phyloP scores from a whole-genome alignment of 2,888 invertebrate species.

The Drosophila austrosaltans region DNA sequence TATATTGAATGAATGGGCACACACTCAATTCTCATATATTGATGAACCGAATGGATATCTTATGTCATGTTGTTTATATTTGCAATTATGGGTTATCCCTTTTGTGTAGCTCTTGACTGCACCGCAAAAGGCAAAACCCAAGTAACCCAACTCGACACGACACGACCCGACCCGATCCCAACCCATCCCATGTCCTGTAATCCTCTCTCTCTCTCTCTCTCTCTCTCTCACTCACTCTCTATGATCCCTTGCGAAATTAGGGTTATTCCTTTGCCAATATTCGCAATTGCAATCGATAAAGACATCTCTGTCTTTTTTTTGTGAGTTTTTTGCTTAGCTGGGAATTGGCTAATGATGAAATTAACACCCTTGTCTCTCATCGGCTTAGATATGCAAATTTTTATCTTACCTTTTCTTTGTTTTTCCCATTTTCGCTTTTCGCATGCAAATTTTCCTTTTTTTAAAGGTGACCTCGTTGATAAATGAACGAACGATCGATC shows the following conservation, averaged over 20 bases:
- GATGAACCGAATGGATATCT: conserved; percentile 15
- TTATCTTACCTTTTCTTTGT: conserved; percentile 19
- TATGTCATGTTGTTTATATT: conserved; percentile 54
- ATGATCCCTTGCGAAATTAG: neutral
- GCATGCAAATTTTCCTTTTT: conserved; percentile 33
- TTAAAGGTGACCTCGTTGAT: conserved; percentile 48
- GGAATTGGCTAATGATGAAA: conserved; percentile 63
- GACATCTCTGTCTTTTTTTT: conserved; percentile 35
- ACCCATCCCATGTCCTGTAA: conserved; percentile 2
- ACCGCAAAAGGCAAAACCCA: conserved; percentile 29
- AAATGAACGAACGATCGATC: conserved; percentile 33
- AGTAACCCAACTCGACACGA: neutral
- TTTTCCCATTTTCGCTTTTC: conserved; percentile 28
- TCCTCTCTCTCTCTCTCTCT: too few relatives aligned
- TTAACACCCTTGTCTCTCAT: conserved; percentile 61
- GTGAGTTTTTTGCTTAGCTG: neutral
- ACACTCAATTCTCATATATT: too few relatives aligned
- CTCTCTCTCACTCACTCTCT: too few relatives aligned
- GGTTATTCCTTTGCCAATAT: conserved; percentile 22
- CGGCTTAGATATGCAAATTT: conserved; percentile 54
- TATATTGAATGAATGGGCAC: too few relatives aligned
- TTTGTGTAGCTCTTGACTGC: conserved; percentile 64
- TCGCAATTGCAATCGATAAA: conserved; percentile 49
- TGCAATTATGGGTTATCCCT: conserved; percentile 60
- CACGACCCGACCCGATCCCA: too few relatives aligned